Evolutionary conservation across 2,888 invertebrate species (phyloP).

Genomic region (Lithophane semibrunnea): DNA sequence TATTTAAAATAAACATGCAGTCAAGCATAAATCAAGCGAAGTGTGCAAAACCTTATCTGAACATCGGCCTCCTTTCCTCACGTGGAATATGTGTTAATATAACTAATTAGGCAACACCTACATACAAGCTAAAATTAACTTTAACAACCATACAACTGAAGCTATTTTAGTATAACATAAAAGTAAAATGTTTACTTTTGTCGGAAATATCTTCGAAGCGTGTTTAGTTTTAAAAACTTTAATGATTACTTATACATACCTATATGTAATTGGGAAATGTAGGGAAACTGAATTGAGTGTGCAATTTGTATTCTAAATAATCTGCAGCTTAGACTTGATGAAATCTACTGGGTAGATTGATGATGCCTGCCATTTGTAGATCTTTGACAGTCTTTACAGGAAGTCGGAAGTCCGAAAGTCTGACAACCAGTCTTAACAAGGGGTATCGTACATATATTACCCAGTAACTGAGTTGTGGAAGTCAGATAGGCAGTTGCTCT

Average conservation of each 20-base stretch:
- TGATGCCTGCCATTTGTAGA: not conserved
- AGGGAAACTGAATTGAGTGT: slow-evolving; percentile 15
- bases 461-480: too few species aligned
- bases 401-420: too few species aligned
- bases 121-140: slow-evolving; percentile 52
- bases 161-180: slow-evolving; percentile 39
- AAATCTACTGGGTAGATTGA: not conserved
- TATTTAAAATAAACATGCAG: slow-evolving; percentile 55
- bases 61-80: slow-evolving; percentile 61
- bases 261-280: slow-evolving; percentile 38
- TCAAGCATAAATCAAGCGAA: slow-evolving; percentile 60
- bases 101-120: slow-evolving; percentile 56
- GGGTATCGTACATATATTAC: too few species aligned
- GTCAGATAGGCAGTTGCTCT: too few species aligned
- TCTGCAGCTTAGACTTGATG: not conserved
- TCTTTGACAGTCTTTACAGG: too few species aligned
- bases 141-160: slow-evolving; percentile 12
- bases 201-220: slow-evolving; percentile 43
- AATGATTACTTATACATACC: not conserved
- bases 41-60: slow-evolving; percentile 64
- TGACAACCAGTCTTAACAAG: too few species aligned
- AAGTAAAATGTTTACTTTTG: slow-evolving; percentile 38
- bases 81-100: slow-evolving; percentile 58
- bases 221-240: slow-evolving; percentile 45
- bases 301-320: slow-evolving; percentile 4